Evolutionary conservation across 2,888 invertebrate genomes (phyloP).

Genomic region (Fissipunctia ypsillon): DNA sequence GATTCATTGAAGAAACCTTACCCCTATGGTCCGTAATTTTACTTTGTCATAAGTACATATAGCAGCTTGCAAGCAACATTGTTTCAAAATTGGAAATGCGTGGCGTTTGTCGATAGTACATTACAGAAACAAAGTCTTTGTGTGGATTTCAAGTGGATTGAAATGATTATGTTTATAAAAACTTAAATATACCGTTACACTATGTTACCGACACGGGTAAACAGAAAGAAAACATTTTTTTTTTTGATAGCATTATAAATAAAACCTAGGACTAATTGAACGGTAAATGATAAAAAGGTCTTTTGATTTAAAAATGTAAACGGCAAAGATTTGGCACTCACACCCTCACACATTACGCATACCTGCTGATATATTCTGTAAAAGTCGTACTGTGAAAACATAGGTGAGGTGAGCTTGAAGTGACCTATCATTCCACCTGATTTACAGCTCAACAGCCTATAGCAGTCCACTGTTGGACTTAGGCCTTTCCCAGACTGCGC

Average conservation of each 20-base stretch:
- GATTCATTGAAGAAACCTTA: too few species aligned
- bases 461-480: too few species aligned
- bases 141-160: background rate
- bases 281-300: background rate
- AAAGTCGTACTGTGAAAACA: background rate
- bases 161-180: background rate
- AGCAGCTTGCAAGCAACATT: too few species aligned
- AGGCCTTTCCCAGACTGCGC: too few species aligned
- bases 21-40: too few species aligned
- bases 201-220: background rate
- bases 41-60: too few species aligned
- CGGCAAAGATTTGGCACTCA: background rate
- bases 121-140: background rate
- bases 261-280: background rate
- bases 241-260: background rate
- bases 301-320: background rate
- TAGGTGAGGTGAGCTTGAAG: background rate
- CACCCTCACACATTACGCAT: background rate
- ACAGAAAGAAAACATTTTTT: background rate
- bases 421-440: background rate
- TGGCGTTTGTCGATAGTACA: too few species aligned
- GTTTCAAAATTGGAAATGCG: too few species aligned
- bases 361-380: background rate
- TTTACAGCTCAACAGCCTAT: too few species aligned
- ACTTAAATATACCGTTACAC: background rate